Evolutionary conservation across 2,888 invertebrate genomes (phyloP).

Genomic region (Agonopterix arenella): DNA sequence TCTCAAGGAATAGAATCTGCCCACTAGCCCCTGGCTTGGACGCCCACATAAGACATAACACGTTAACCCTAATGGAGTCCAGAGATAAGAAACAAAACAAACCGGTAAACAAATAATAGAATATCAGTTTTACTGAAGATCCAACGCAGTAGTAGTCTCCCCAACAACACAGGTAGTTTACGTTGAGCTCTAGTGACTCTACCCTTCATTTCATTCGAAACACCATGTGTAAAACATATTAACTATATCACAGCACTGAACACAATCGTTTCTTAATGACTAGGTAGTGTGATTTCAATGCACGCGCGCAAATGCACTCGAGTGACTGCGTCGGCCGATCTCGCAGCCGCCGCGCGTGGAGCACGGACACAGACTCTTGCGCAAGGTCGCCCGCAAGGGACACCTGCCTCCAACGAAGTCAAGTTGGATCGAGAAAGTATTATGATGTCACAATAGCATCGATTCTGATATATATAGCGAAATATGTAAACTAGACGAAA

Average conservation of each 20-base stretch:
- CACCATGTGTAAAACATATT: background rate
- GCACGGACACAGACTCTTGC: constrained; percentile 27
- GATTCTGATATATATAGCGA: no score
- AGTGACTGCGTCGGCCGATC: constrained; percentile 17
- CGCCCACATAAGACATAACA: no score
- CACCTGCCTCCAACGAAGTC: constrained; percentile 35
- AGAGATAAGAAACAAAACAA: constrained; percentile 41
- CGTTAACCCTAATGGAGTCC: background rate
- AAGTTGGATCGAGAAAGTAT: constrained; percentile 44
- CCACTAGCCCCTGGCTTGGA: no score
- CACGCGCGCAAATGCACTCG: constrained; percentile 28
- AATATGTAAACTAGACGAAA: no score
- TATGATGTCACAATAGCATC: constrained; percentile 11
- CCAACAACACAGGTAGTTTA: constrained; percentile 63
- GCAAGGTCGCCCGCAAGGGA: constrained; percentile 40
- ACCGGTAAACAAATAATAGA: constrained; percentile 79
- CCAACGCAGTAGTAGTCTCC: constrained; percentile 78
- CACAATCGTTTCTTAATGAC: background rate
- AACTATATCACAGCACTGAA: constrained; percentile 14
- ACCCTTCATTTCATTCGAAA: constrained; percentile 58
- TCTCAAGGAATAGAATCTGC: no score
- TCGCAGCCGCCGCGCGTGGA: constrained; percentile 12
- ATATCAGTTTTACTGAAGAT: constrained; percentile 78
- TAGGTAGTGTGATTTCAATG: constrained; percentile 13
- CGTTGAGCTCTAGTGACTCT: constrained; percentile 35